phyloP scores from a whole-genome alignment of 2,113 vertebrate genomes.

The Egretta garzetta region DNA sequence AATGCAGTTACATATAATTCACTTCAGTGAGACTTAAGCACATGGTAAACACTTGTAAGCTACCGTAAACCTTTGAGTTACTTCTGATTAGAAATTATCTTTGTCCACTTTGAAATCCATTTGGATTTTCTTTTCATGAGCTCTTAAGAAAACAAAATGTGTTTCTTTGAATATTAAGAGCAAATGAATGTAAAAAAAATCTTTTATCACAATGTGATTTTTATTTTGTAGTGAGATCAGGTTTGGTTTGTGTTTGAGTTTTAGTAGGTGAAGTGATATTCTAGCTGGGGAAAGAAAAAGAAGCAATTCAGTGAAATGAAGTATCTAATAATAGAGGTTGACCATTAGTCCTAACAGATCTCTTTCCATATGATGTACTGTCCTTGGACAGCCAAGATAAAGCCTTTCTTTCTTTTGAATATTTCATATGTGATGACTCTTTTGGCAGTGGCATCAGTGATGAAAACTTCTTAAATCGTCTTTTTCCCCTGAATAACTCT shows the following conservation, averaged over 20 bases:
- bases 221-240: background rate
- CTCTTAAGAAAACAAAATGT: background rate
- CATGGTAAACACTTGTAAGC: background rate
- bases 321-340: background rate
- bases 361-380: background rate
- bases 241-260: background rate
- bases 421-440: background rate
- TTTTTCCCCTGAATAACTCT: background rate
- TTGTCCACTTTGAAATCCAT: background rate
- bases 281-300: background rate
- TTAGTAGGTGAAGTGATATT: background rate
- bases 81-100: background rate
- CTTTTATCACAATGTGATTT: background rate
- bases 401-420: background rate
- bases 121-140: background rate
- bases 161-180: background rate
- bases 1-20: background rate
- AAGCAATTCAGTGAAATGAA: background rate
- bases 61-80: background rate
- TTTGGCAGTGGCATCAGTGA: background rate
- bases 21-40: background rate
- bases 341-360: background rate
- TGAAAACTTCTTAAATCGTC: background rate
- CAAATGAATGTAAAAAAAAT: background rate
- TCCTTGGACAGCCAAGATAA: background rate